Evolutionary conservation across 2,888 invertebrate species (phyloP).

Genomic region (Camponotus fellah): DNA sequence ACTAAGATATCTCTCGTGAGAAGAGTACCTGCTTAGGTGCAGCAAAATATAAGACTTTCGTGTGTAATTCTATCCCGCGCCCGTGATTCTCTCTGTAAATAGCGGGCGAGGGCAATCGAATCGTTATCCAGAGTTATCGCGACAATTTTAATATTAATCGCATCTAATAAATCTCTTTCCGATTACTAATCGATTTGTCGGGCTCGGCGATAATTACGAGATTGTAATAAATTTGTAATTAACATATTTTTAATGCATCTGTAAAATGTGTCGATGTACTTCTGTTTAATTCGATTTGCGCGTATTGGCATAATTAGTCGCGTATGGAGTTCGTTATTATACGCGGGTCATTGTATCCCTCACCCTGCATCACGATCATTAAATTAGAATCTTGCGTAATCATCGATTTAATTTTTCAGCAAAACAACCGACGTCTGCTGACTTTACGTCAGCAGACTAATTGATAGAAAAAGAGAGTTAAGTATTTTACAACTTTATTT

Average conservation of each 20-base stretch:
- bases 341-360: neutral
- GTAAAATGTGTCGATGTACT: neutral
- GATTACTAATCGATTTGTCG: constrained; percentile 29
- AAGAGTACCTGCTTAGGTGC: constrained; percentile 33
- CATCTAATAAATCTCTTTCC: constrained; percentile 8
- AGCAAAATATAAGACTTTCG: neutral
- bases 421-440: too few relatives aligned
- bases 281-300: constrained; percentile 26
- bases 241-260: constrained; percentile 26
- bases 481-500: neutral
- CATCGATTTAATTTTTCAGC: neutral
- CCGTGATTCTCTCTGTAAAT: constrained; percentile 5
- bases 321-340: constrained; percentile 10
- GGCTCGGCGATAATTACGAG: constrained; percentile 4
- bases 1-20: constrained; percentile 47
- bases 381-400: neutral
- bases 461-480: too few relatives aligned
- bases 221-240: constrained; percentile 35
- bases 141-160: constrained; percentile 30
- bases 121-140: constrained; percentile 12
- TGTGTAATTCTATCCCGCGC: constrained; percentile 29
- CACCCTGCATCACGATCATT: neutral
- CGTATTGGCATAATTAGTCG: constrained; percentile 27
- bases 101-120: neutral
- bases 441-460: neutral